Evolutionary conservation across 2,797 vertebrate species (phyloP).

Genomic region (Tachyglossus aculeatus): DNA sequence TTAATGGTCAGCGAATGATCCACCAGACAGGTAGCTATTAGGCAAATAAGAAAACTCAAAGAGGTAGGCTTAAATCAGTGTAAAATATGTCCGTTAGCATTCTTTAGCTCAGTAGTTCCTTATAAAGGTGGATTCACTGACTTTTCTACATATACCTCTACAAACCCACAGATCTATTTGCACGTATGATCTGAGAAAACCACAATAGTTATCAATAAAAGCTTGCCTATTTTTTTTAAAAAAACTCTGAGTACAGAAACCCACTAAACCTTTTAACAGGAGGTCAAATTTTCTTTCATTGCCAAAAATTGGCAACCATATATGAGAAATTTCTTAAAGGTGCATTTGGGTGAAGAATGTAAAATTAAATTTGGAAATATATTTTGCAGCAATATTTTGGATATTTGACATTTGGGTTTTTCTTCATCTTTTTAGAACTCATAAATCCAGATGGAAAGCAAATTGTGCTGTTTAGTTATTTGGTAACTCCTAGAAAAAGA

Average conservation of each 20-base stretch:
- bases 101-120: constrained; percentile 44
- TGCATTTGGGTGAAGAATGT: constrained; percentile 29
- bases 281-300: constrained; percentile 56
- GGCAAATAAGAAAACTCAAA: constrained; percentile 68
- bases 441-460: constrained; percentile 1
- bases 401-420: constrained; percentile 5
- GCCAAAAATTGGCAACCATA: constrained; percentile 53
- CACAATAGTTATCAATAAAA: constrained; percentile 39
- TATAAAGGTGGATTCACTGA: constrained; percentile 41
- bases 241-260: constrained; percentile 35
- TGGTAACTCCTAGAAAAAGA: background rate
- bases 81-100: constrained; percentile 61
- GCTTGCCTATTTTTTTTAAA: constrained; percentile 60
- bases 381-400: constrained; percentile 38
- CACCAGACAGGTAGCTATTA: constrained; percentile 68
- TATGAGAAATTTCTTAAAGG: constrained; percentile 47
- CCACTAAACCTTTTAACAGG: constrained; percentile 40
- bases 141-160: constrained; percentile 17
- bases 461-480: no score
- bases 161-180: background rate
- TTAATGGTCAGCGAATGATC: constrained; percentile 54
- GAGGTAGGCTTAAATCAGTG: constrained; percentile 65
- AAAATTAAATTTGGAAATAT: constrained; percentile 42
- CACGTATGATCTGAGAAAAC: background rate
- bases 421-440: no score